Conservation (phyloP, 2,888 invertebrate species). For the Euproctis similis region DNA sequence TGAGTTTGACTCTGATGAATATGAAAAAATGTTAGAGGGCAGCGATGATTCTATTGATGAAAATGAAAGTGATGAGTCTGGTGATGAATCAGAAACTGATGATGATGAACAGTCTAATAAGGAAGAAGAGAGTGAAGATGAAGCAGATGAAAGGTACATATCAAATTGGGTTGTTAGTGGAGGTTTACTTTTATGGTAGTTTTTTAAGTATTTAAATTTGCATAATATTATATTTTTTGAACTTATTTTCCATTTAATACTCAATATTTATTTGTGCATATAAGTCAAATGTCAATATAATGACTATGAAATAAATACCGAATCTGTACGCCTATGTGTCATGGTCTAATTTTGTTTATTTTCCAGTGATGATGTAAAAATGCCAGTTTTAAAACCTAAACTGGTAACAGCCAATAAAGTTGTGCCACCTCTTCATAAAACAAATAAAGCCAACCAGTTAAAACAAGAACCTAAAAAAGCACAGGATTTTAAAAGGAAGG, state of each 20-base stretch:
- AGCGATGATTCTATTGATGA: too few relatives aligned
- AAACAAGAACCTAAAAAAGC: background rate
- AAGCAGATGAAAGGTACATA: slow-evolving; percentile 25
- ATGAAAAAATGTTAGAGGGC: slow-evolving; percentile 43
- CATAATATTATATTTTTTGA: too few relatives aligned
- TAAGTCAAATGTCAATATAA: too few relatives aligned
- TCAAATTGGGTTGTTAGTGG: too few relatives aligned
- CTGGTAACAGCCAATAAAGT: background rate
- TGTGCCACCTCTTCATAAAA: background rate
- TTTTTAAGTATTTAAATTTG: too few relatives aligned
- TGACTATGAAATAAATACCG: too few relatives aligned
- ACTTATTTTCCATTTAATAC: too few relatives aligned
- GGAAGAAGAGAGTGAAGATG: slow-evolving; percentile 15
- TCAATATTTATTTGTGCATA: too few relatives aligned
- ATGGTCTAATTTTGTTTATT: too few relatives aligned
- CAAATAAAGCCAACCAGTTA: background rate
- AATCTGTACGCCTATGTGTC: too few relatives aligned
- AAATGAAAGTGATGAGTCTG: slow-evolving; percentile 20
- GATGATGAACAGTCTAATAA: slow-evolving; percentile 12
- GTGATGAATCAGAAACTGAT: slow-evolving; percentile 16
- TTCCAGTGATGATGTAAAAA: slow-evolving; percentile 12
- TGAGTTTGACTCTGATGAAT: slow-evolving; percentile 60
- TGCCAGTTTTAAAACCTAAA: background rate
- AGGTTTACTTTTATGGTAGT: too few relatives aligned
- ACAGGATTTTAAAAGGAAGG: slow-evolving; percentile 21